Conservation (phyloP, 2,888 invertebrate species). For the Xanthorhoe spadicearia region DNA sequence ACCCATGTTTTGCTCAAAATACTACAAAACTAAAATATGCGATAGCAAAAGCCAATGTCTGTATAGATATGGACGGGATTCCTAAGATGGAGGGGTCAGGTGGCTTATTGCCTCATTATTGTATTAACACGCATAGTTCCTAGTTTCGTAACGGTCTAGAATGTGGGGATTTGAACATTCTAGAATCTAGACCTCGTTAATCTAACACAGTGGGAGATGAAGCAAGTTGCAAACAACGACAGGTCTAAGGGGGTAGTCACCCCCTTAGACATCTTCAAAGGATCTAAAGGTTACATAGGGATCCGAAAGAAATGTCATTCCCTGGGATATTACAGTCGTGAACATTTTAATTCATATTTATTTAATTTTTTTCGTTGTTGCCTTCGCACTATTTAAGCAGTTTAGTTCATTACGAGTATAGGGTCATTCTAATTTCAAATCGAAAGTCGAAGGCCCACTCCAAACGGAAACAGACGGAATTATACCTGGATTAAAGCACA, state of each 20-base stretch:
- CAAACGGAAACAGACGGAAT: slow-evolving; percentile 1
- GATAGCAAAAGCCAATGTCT: neutral
- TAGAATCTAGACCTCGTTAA: neutral
- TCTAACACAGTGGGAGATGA: too few relatives aligned
- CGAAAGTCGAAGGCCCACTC: neutral
- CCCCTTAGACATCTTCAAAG: too few relatives aligned
- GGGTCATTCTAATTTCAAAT: neutral
- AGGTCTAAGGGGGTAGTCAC: too few relatives aligned
- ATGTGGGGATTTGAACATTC: slow-evolving; percentile 5
- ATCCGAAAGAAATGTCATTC: too few relatives aligned
- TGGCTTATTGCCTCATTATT: slow-evolving; percentile 35
- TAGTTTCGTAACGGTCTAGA: slow-evolving; percentile 30
- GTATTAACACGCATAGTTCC: slow-evolving; percentile 37
- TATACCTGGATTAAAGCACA: slow-evolving; percentile 21
- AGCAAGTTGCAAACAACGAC: too few relatives aligned
- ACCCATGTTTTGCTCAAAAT: too few relatives aligned
- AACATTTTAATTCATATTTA: too few relatives aligned
- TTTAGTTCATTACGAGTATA: too few relatives aligned
- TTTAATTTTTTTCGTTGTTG: too few relatives aligned
- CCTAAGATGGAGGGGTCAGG: slow-evolving; percentile 29
- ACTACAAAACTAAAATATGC: neutral
- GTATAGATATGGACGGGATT: slow-evolving; percentile 29
- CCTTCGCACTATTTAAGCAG: too few relatives aligned
- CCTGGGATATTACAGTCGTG: too few relatives aligned
- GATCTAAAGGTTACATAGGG: too few relatives aligned